These are phyloP conservation scores for Mythimna lalbum DNA, from an alignment of 2,888 invertebrate species.

Conservation along the genomic window DNA sequence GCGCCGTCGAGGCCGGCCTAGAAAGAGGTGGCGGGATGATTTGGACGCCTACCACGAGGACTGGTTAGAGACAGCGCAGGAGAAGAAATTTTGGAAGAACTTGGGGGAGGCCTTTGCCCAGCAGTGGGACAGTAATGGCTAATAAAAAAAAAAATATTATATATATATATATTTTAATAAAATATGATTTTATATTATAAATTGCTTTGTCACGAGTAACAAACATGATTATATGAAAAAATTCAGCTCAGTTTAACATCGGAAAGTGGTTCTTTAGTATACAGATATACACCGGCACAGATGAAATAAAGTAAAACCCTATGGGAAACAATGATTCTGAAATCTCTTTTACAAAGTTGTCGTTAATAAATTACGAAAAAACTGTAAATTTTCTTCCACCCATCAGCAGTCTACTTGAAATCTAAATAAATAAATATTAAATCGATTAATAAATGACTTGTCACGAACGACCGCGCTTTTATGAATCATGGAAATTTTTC, in stretches of 20 bases:
- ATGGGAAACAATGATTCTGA: no score
- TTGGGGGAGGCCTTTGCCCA: no score
- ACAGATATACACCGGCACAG: background rate
- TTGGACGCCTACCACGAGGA: no score
- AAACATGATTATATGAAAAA: background rate
- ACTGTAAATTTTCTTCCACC: background rate
- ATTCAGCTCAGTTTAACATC: background rate
- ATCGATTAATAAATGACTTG: slow-evolving; percentile 14
- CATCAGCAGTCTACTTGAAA: background rate
- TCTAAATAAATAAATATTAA: slow-evolving; percentile 7
- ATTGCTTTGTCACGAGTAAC: background rate
- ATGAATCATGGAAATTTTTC: slow-evolving; percentile 7
- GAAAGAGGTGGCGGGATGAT: no score
- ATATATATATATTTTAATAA: no score
- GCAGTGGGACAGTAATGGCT: no score
- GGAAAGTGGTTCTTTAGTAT: background rate
- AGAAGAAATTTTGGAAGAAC: no score
- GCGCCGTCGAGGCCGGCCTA: no score
- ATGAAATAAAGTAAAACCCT: background rate
- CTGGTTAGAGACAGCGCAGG: no score
- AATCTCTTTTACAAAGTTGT: background rate
- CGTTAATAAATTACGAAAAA: background rate
- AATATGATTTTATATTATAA: no score
- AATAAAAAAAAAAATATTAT: no score
- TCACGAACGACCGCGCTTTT: slow-evolving; percentile 17